Conservation (phyloP, 1,140 invertebrate species). For the Platyscapa corneri region DNA sequence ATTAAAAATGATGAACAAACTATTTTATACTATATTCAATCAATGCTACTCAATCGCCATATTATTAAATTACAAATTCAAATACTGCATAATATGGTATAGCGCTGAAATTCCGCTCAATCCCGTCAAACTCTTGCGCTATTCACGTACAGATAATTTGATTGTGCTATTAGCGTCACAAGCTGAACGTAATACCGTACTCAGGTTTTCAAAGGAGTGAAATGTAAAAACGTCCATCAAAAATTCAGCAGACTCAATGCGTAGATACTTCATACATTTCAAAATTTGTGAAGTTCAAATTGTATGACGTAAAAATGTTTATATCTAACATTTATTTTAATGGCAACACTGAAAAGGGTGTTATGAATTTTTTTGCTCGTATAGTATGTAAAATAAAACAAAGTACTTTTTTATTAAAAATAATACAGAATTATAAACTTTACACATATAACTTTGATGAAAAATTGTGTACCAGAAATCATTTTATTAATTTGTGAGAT, state of each 20-base stretch:
- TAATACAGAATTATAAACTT: too few species aligned
- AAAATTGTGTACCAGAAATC: too few species aligned
- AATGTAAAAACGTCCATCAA: slow-evolving; percentile 28
- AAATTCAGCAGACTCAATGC: background rate
- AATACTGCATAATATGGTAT: background rate
- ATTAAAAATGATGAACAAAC: background rate
- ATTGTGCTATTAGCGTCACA: slow-evolving; percentile 38
- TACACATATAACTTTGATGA: too few species aligned
- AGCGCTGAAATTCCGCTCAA: background rate
- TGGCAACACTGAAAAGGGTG: background rate
- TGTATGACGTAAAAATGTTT: background rate
- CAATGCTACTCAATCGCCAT: background rate
- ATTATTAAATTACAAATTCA: slow-evolving; percentile 22
- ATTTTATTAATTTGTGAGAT: too few species aligned
- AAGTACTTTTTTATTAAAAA: too few species aligned
- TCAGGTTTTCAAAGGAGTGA: slow-evolving; percentile 20
- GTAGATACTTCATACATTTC: background rate
- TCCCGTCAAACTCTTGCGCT: slow-evolving; percentile 11
- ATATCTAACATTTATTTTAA: background rate
- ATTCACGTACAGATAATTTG: slow-evolving; percentile 33
- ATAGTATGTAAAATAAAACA: too few species aligned
- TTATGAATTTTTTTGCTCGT: too few species aligned
- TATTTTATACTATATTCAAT: background rate
- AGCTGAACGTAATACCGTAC: background rate
- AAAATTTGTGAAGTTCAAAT: background rate